Percentiles rank a stretch among this genome's conserved stretches.
These are phyloP conservation scores for Eriocheir sinensis DNA, from an alignment of 1,140 invertebrate genomes.

Conservation along the genomic window DNA sequence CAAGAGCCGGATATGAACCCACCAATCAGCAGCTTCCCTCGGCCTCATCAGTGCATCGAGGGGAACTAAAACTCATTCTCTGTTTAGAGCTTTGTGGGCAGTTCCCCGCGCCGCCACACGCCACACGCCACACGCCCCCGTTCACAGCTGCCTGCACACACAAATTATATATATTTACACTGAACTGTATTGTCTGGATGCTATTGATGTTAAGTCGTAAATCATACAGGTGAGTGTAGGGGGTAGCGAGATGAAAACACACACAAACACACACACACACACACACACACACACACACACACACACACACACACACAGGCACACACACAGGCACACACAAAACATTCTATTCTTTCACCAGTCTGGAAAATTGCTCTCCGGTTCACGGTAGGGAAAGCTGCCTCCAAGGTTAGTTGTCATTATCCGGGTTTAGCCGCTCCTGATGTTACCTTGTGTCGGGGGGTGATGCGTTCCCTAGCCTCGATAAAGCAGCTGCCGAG, in stretches of 20 bases:
- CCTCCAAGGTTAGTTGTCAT: neutral
- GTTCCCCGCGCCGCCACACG: constrained; percentile 2
- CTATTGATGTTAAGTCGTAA: constrained; percentile 16
- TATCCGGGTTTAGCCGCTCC: neutral
- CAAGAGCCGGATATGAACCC: constrained; percentile 75
- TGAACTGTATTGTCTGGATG: neutral
- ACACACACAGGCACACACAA: constrained; percentile 34
- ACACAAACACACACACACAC: constrained; percentile 54
- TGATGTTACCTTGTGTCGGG: neutral
- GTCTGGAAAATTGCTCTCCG: neutral
- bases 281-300: constrained; percentile 43
- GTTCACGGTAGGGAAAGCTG: constrained; percentile 3
- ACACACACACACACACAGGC: neutral
- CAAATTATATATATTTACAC: constrained; percentile 8
- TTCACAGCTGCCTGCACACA: constrained; percentile 1
- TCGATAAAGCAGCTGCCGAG: neutral
- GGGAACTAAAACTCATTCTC: constrained; percentile 63
- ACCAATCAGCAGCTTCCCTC: constrained; percentile 72
- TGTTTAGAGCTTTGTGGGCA: constrained; percentile 60
- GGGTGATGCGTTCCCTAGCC: neutral
- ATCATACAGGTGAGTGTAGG: constrained; percentile 24
- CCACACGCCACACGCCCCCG: constrained; percentile 17
- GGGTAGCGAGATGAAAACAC: neutral
- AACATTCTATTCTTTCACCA: neutral
- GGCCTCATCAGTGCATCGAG: constrained; percentile 71